These are phyloP conservation scores for Girardinichthys multiradiatus DNA, from an alignment of 2,113 vertebrate genomes.

Conservation along the genomic window DNA sequence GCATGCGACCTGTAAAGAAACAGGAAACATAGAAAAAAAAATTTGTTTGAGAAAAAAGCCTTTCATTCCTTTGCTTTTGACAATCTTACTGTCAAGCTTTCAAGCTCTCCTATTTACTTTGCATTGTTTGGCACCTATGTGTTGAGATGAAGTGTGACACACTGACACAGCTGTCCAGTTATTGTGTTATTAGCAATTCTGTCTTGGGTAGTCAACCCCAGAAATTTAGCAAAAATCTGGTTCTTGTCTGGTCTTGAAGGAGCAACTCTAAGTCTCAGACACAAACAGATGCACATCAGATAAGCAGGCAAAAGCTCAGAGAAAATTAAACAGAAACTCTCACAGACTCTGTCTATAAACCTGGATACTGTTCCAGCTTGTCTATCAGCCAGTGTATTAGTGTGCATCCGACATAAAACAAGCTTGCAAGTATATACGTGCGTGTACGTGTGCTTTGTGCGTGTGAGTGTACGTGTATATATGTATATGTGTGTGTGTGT, in stretches of 20 bases:
- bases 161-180: conserved; percentile 33
- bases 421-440: conserved; percentile 37
- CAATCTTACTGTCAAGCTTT: conserved; percentile 28
- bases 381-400: conserved; percentile 62
- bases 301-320: conserved; percentile 41
- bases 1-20: conserved; percentile 77
- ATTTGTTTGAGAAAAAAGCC: conserved; percentile 11
- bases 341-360: conserved; percentile 52
- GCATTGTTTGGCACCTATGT: conserved; percentile 35
- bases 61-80: conserved; percentile 35
- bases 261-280: conserved; percentile 36
- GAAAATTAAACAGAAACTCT: conserved; percentile 44
- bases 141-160: conserved; percentile 58
- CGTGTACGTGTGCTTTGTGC: too few relatives aligned
- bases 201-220: conserved; percentile 61
- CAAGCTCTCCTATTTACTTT: conserved; percentile 41
- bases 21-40: conserved; percentile 18
- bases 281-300: conserved; percentile 27
- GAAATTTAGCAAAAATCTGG: conserved; percentile 47
- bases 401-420: conserved; percentile 32
- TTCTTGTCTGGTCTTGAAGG: conserved; percentile 63
- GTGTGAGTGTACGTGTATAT: conserved; percentile 4
- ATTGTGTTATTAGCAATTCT: conserved; percentile 57
- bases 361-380: conserved; percentile 76
- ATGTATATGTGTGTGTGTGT: conserved; percentile 30